These are phyloP conservation scores for Drosophila lacteicornis DNA, from an alignment of 1,140 invertebrate species.

Conservation along the genomic window DNA sequence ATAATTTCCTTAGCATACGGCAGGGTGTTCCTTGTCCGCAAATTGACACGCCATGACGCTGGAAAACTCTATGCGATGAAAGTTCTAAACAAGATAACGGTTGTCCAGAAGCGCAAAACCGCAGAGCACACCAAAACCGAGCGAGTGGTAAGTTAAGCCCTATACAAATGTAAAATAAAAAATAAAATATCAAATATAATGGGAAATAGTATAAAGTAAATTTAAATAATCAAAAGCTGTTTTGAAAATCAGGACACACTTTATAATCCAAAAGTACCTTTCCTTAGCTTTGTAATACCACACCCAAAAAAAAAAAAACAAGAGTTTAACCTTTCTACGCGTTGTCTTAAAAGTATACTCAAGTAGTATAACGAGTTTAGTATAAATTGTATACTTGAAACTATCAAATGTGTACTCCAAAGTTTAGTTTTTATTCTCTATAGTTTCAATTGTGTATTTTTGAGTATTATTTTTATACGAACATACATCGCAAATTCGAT, in stretches of 20 bases:
- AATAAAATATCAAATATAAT: background rate
- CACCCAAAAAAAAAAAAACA: no score
- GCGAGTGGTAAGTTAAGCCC: constrained; percentile 87
- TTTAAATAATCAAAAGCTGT: no score
- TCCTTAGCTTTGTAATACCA: background rate
- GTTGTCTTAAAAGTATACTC: no score
- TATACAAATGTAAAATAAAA: background rate
- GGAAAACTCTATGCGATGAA: constrained; percentile 97
- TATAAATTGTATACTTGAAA: no score
- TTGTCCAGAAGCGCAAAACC: constrained; percentile 96
- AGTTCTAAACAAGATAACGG: constrained; percentile 95
- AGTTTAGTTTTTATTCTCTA: no score
- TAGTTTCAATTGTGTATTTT: no score
- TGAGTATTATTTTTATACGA: no score
- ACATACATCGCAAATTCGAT: no score
- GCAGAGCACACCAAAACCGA: constrained; percentile 97
- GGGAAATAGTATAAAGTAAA: background rate
- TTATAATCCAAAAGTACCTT: background rate
- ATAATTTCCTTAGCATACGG: constrained; percentile 91
- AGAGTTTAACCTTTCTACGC: no score
- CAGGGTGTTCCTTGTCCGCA: constrained; percentile 96
- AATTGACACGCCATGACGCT: constrained; percentile 91
- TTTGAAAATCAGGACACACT: no score
- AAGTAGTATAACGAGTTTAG: no score
- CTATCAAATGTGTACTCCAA: no score